A percentile compares a stretch with the other conserved stretches of the same genome.
Conservation (phyloP, 2,888 invertebrate genomes). For the Eupithecia centaureata region DNA sequence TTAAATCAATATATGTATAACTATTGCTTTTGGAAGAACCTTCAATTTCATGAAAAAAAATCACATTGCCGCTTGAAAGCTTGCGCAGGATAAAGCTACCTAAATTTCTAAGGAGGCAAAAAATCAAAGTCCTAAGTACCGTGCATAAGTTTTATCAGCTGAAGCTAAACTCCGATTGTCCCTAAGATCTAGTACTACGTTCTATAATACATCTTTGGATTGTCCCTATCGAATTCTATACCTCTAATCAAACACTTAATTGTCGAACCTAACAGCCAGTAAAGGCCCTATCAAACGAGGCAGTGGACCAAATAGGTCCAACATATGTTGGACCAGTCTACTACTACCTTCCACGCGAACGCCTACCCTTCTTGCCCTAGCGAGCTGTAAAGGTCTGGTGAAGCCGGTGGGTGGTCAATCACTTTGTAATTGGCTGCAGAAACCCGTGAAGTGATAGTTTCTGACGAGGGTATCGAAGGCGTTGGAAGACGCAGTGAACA, state of each 20-base stretch:
- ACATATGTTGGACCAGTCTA: slow-evolving; percentile 54
- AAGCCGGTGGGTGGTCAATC: slow-evolving; percentile 68
- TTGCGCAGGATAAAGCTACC: too few species aligned
- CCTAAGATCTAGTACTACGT: too few species aligned
- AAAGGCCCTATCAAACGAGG: slow-evolving; percentile 72
- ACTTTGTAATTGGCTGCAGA: slow-evolving; percentile 79
- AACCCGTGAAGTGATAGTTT: slow-evolving; percentile 80
- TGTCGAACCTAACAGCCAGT: slow-evolving; percentile 64
- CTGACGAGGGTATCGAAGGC: slow-evolving; percentile 73
- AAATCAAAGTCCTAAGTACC: too few species aligned
- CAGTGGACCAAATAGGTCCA: slow-evolving; percentile 70
- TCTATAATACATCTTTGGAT: too few species aligned
- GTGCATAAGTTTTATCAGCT: too few species aligned
- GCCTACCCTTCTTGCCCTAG: slow-evolving; percentile 32
- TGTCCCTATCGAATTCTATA: slow-evolving; percentile 5
- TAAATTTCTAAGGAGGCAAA: too few species aligned
- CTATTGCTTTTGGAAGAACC: too few species aligned
- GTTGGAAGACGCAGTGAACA: slow-evolving; percentile 42
- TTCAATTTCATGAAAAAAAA: too few species aligned
- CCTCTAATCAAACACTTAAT: slow-evolving; percentile 63
- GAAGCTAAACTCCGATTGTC: too few species aligned
- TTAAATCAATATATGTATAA: too few species aligned
- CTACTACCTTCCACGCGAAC: slow-evolving; percentile 50
- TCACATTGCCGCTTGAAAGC: too few species aligned
- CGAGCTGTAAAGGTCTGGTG: slow-evolving; percentile 40